Base-by-base conservation (phyloP, 2,888 invertebrate genomes). In the Resseliella maxima region DNA sequence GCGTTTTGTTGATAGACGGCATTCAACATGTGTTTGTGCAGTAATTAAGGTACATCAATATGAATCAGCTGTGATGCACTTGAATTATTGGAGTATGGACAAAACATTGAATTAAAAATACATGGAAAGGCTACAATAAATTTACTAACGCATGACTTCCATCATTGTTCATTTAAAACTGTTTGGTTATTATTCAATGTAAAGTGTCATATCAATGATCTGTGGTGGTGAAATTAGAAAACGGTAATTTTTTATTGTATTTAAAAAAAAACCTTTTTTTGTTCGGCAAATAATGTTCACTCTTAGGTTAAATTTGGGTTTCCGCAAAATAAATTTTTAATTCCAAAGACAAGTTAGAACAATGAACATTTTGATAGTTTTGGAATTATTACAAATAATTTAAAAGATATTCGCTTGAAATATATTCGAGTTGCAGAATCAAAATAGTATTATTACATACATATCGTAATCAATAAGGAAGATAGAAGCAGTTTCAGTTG, bases 401-500 rank as follows among this genome's bases (percentile, higher is more conserved):
- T n/a, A 50, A 59, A 24, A 59, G 46, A 59, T 59, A 24, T 59
- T 59, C 6, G 59, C 12, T 5, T 41, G 5, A 59, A 59, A 18
- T 2, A n/a, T 24, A 59, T 72, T n/a, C n/a, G 35, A 31, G 31
- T 8, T 12, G 12, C 8, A 15, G 72, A 27, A 72, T 18, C 18
- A 59, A n/a, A 21, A 24, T 59, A 24, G 27, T 24, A 59, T 59
- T 6, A 24, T 27, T 12, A 59, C 24, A 24, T 24, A n/a, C n/a
- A 50, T 50, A 21, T 12, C 59, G 59, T 12, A 59, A 59, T n/a
- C 1, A 8, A 6, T 3, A 3, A 3, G 24, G 24, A 31, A 18
- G 72, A 72, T 8, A 72, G 15, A 72, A 72, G 72, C 72, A 35
- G 72, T 72, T 72, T 31, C 15, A 72, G 15, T 72, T 35, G 72